phyloP scores from a whole-genome alignment of 2,113 vertebrate genomes.

The Phocoena sinus region DNA sequence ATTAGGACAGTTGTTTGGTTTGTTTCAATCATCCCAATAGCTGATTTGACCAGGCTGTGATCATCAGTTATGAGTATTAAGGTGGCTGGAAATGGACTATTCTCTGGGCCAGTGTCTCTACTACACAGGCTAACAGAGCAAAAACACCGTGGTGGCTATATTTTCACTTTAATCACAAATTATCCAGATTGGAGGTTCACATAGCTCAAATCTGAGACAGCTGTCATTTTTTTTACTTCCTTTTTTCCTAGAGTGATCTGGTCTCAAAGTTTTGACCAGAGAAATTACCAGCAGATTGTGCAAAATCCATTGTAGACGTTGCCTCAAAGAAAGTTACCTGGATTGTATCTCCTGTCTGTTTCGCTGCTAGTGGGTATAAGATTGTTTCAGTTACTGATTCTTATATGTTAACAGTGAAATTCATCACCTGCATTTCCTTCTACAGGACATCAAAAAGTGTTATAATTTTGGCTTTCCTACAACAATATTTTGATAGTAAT shows the following conservation, averaged over 20 bases:
- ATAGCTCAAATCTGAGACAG: not conserved
- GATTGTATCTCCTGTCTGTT: not conserved
- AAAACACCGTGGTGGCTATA: not conserved
- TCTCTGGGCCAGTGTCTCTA: not conserved
- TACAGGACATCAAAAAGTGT: not conserved
- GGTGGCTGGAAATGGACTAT: not conserved
- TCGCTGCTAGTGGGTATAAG: not conserved
- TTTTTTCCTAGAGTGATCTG: not conserved
- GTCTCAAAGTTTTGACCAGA: constrained; percentile 16
- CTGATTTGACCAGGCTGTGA: not conserved
- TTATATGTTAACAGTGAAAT: constrained; percentile 10
- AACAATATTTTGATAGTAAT: constrained; percentile 1
- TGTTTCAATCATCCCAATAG: not conserved
- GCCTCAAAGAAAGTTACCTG: constrained; percentile 58
- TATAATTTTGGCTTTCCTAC: constrained; percentile 25
- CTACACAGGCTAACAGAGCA: not conserved
- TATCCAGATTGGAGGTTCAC: not conserved
- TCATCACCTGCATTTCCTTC: not conserved
- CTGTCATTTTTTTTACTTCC: not conserved
- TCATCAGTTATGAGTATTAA: not conserved
- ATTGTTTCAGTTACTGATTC: constrained; percentile 19
- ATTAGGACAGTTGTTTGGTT: not conserved
- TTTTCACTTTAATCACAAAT: not conserved
- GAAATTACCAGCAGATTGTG: constrained; percentile 8
- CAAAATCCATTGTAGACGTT: constrained; percentile 34